Conservation (phyloP, 2,888 invertebrate species). For the Ochlodes sylvanus region DNA sequence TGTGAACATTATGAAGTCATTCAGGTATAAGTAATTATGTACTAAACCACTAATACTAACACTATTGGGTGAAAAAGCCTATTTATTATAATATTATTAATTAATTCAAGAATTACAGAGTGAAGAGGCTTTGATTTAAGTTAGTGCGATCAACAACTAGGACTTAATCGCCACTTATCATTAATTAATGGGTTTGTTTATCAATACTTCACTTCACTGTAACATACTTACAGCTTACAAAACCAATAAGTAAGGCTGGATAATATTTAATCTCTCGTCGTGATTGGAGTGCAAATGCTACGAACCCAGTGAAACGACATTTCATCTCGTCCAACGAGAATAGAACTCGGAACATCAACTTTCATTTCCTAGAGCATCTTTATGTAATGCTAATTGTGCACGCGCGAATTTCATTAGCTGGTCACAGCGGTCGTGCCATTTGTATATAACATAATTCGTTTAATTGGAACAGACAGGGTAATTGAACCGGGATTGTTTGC, state of each 20-base stretch:
- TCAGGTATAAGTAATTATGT: too few species aligned
- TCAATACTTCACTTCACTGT: too few species aligned
- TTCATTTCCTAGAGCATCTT: slow-evolving; percentile 63
- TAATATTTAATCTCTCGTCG: neutral
- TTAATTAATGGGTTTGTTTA: too few species aligned
- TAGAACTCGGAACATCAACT: slow-evolving; percentile 45
- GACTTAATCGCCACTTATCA: too few species aligned
- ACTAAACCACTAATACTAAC: too few species aligned
- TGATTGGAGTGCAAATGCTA: slow-evolving; percentile 17
- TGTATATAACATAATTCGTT: slow-evolving; percentile 2
- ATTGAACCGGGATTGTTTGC: neutral
- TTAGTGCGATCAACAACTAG: too few species aligned
- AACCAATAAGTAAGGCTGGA: neutral
- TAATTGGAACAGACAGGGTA: slow-evolving; percentile 12
- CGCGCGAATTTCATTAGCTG: slow-evolving; percentile 44
- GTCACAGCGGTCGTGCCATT: neutral
- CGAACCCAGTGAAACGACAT: slow-evolving; percentile 39
- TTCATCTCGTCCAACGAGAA: slow-evolving; percentile 19
- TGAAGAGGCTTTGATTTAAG: too few species aligned
- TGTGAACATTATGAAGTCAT: too few species aligned
- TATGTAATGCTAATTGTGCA: slow-evolving; percentile 56
- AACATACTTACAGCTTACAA: neutral
- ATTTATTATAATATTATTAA: too few species aligned
- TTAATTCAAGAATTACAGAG: too few species aligned
- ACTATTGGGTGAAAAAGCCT: too few species aligned